Base-by-base conservation (phyloP, 2,888 invertebrate species). In the Allacma fusca region DNA sequence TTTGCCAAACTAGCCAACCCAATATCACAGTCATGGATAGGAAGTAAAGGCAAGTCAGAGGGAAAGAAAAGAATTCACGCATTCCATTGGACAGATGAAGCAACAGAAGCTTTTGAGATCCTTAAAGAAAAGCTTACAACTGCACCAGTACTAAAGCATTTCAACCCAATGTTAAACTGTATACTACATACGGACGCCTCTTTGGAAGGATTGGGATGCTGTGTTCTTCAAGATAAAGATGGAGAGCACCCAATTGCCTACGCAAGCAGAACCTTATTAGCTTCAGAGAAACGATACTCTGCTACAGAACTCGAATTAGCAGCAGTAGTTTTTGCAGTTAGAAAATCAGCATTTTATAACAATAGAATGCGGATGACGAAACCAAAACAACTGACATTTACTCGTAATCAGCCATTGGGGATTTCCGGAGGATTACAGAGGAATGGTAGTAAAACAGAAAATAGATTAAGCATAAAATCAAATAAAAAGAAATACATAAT, bases 171-270 rank as follows among this genome's bases (percentile, higher is more conserved):
- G 2, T 16, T 5, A 50, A 16, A 50, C n/a, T 50, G n/a, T n/a
- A 16, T n/a, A 50, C 16, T 50, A 19, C 50, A 50, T 16, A 50
- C 50, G 2, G 50, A 50, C n/a, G 50, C 50, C 1, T 12, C 9
- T 19, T 2, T 13, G 2, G 1, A 5, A 62, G 62, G 24, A 2
- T 24, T 26, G 4, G 62, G 62, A 26, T 12, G 23, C 9, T 19
- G 12, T 24, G 2, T 62, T 5, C 26, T 62, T 23, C 62, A 62
- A 50, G 1, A 50, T 50, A 4, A 50, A 13, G 19, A 50, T 4
- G 50, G 50, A 26, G 62, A 62, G 23, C 21, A 62, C 26, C 62
- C 62, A 4, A 24, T 62, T 23, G 62, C 62, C 13, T 62, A 62
- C 16, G 24, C 26, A 2, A 9, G 7, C 5, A 12, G 26, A 21